Percentiles rank a stretch among this genome's conserved stretches.
Evolutionary conservation across 2,113 vertebrate species (phyloP).

Genomic region (Isurus oxyrinchus): DNA sequence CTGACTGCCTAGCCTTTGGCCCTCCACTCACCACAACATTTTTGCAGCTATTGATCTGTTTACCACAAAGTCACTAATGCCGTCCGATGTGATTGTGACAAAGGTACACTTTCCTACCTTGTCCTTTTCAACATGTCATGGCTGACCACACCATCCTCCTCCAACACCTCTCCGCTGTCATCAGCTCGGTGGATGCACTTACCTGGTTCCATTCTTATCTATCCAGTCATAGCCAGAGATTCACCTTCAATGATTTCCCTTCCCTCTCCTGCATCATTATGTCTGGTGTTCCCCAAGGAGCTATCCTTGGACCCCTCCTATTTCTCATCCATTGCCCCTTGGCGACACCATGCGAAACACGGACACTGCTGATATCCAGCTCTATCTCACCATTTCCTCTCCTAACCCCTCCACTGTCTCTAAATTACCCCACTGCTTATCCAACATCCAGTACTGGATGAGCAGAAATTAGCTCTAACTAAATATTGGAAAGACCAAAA

Average conservation of each 20-base stretch:
- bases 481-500: not conserved
- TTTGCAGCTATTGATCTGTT: not conserved
- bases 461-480: not conserved
- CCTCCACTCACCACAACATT: not conserved
- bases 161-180: no score
- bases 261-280: no score
- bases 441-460: not conserved
- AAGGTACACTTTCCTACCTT: no score
- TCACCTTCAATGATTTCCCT: no score
- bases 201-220: no score
- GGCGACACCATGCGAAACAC: not conserved
- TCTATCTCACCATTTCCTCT: not conserved
- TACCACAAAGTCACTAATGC: not conserved
- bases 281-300: no score
- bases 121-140: no score
- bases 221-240: no score
- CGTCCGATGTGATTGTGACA: no score
- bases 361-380: not conserved
- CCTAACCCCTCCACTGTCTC: not conserved
- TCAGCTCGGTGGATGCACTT: no score
- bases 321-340: not conserved
- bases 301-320: not conserved
- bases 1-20: no score
- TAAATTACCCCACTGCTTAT: not conserved
- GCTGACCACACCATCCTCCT: no score